Evolutionary conservation across 2,888 invertebrate species (phyloP).

Genomic region (Eupithecia subumbrata): DNA sequence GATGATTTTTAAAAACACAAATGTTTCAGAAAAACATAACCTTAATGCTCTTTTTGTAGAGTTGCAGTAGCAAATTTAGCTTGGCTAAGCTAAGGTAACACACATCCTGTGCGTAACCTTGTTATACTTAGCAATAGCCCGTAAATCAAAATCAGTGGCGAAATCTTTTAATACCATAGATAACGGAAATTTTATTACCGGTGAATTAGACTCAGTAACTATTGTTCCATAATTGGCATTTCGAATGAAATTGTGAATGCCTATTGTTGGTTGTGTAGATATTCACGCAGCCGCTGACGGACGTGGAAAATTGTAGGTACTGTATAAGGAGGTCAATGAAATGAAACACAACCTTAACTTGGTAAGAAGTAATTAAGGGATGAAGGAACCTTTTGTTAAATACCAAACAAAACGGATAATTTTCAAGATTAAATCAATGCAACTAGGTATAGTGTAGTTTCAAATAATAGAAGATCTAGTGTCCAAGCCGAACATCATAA

Average conservation of each 20-base stretch:
- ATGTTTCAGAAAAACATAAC: neutral
- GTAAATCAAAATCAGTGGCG: neutral
- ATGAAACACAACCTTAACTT: neutral
- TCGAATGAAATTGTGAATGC: slow-evolving; percentile 43
- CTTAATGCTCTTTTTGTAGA: neutral
- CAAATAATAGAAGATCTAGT: too few species aligned
- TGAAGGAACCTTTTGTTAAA: neutral
- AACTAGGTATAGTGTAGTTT: too few species aligned
- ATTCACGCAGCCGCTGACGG: slow-evolving; percentile 32
- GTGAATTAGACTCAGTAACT: slow-evolving; percentile 29
- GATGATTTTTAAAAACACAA: too few species aligned
- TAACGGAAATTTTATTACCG: slow-evolving; percentile 30
- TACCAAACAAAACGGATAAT: neutral
- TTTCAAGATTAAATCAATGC: too few species aligned
- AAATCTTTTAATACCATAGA: slow-evolving; percentile 1
- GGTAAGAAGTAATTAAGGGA: neutral
- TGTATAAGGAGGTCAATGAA: neutral
- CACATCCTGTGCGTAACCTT: neutral
- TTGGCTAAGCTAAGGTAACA: neutral
- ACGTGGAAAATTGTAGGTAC: slow-evolving; percentile 17
- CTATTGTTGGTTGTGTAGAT: slow-evolving; percentile 37
- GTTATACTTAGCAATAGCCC: neutral
- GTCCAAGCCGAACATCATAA: too few species aligned
- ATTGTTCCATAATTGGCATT: slow-evolving; percentile 42
- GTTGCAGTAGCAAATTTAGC: neutral